Evolutionary conservation across 2,113 vertebrate genomes (phyloP).

Genomic region (Pseudois nayaur): DNA sequence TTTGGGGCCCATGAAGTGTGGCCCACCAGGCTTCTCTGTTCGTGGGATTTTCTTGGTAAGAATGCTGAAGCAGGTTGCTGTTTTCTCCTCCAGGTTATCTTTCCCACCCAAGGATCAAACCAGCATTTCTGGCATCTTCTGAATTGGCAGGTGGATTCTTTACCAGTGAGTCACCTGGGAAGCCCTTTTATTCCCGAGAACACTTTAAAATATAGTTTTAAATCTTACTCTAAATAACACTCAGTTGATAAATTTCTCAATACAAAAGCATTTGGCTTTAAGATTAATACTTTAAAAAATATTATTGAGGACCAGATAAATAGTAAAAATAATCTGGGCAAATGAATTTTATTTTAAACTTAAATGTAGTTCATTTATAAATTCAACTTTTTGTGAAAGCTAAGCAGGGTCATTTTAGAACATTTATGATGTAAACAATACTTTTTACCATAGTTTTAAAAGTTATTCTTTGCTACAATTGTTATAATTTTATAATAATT

Average conservation of each 20-base stretch:
- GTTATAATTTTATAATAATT: conserved; percentile 5
- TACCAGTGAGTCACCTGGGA: background rate
- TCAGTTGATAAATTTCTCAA: background rate
- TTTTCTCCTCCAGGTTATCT: background rate
- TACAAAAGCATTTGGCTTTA: background rate
- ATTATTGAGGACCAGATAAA: background rate
- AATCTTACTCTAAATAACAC: background rate
- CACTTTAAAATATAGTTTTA: background rate
- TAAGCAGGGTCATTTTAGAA: background rate
- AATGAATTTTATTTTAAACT: conserved; percentile 13
- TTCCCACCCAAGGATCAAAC: background rate
- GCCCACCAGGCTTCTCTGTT: background rate
- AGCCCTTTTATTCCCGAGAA: background rate
- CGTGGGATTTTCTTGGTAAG: background rate
- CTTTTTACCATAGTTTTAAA: background rate
- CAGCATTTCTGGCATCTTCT: background rate
- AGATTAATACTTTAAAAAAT: background rate
- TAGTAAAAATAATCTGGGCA: conserved; percentile 10
- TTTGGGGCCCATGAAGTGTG: background rate
- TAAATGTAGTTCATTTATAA: conserved; percentile 10
- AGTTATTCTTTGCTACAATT: conserved; percentile 16
- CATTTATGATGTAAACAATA: background rate
- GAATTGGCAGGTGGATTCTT: background rate
- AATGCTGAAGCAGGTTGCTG: background rate
- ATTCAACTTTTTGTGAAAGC: conserved; percentile 6